Percentiles rank a stretch among this genome's conserved stretches.
These are phyloP conservation scores for Micropoecilia bifurca DNA, from an alignment of 2,797 vertebrate genomes.

Conservation along the genomic window DNA sequence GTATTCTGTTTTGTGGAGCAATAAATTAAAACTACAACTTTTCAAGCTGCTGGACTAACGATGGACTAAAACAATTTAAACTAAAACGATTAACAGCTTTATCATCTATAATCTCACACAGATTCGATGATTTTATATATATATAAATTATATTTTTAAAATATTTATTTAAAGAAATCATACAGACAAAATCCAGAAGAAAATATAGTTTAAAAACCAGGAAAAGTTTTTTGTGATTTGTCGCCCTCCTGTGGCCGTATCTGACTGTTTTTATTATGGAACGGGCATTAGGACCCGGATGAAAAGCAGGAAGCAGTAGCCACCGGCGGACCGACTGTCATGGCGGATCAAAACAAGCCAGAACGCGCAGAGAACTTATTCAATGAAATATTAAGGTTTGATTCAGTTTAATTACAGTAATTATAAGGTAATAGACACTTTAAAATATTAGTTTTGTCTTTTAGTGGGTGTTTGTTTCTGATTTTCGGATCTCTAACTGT, in stretches of 20 bases:
- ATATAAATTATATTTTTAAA: background rate
- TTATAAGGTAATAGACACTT: no score
- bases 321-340: conserved; percentile 30
- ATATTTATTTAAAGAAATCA: background rate
- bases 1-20: background rate
- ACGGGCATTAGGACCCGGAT: conserved; percentile 52
- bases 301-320: accelerated
- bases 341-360: conserved; percentile 72
- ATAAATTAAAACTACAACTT: background rate
- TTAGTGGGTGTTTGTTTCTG: background rate
- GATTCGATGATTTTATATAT: no score
- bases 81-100: background rate
- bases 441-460: accelerated
- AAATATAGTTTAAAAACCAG: background rate
- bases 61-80: background rate
- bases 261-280: accelerated
- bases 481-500: background rate
- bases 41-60: background rate
- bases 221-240: background rate
- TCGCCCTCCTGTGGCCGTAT: conserved; percentile 29
- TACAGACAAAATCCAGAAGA: background rate
- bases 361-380: conserved; percentile 23
- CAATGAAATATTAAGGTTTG: conserved; percentile 71
- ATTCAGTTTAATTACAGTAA: accelerated
- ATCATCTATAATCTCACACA: background rate